Base-by-base conservation (phyloP, 2,888 invertebrate genomes). In the Empis stercorea region DNA sequence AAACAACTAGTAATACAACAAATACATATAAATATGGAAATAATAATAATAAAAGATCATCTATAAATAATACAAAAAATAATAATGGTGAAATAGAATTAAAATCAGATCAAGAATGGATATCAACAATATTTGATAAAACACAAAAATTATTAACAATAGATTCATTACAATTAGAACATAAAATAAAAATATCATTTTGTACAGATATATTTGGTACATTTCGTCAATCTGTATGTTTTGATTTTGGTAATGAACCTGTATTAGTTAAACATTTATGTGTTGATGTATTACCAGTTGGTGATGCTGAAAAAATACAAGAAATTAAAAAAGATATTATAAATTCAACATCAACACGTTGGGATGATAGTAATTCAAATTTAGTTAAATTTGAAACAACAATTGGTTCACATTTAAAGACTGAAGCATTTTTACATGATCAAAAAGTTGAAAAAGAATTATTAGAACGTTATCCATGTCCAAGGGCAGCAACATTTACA, bases 211-310 rank as follows among this genome's bases (percentile, higher is more conserved):
- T 85, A 48, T 87, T 81, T 60, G 87, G 71, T 11, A 85, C 85
- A 4, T 87, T 86, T 63, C 75, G 83, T 3, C 87, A 88, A 64
- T 78, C 82, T 2, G 73, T 87, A 3, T 78, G 86, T 4, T 84
- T 87, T 63, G 85, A 84, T 64, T 81, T 84, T 59, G 82, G 82
- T 2, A 62, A 66, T 45, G 76, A 79, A 58, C 80, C 81, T 0
- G 71, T 78, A 17, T 60, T 82, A 4, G 76, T 80, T 9, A 76
- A 78, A 52, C 78, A 81, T 59, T 65, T 87, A 20, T 83, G 84
- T 60, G 82, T 85, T 4, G 87, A 87, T 62, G 84, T 85, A 4
- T 75, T 84, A 15, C 84, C 84, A 1, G 75, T 78, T 1, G 73
- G 76, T 13, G 83, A 85, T 61, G 66, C 76, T 0, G 74, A 76